Conservation (phyloP, 2,888 invertebrate species). For the Pseudococcus viburni region DNA sequence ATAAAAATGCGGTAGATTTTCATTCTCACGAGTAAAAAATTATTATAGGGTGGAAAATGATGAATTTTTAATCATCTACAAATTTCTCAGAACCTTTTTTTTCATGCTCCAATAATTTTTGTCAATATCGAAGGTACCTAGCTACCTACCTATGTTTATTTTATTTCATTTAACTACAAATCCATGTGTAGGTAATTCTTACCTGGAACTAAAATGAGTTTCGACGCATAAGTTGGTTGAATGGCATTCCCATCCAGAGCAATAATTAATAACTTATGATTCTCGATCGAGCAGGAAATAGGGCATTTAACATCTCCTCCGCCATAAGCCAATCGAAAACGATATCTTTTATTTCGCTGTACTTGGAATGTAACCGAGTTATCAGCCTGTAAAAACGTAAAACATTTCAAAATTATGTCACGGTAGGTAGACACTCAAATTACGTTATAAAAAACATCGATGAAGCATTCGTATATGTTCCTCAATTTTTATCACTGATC, state of each 20-base stretch:
- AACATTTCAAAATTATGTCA: neutral
- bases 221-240: slow-evolving; percentile 71
- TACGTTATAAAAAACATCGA: neutral
- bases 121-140: too few relatives aligned
- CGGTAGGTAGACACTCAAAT: neutral
- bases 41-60: too few relatives aligned
- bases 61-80: too few relatives aligned
- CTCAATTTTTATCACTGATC: neutral
- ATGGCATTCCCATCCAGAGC: slow-evolving; percentile 81
- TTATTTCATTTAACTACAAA: too few relatives aligned
- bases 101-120: too few relatives aligned
- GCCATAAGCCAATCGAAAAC: slow-evolving; percentile 68
- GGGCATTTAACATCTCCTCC: slow-evolving; percentile 75
- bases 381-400: slow-evolving; percentile 16
- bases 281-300: slow-evolving; percentile 77
- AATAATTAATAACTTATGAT: slow-evolving; percentile 78
- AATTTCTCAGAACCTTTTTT: too few relatives aligned
- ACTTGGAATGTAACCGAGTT: neutral
- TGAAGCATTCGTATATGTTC: too few relatives aligned
- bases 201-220: slow-evolving; percentile 53
- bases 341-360: slow-evolving; percentile 40
- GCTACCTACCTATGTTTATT: too few relatives aligned
- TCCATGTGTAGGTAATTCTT: neutral
- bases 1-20: too few relatives aligned
- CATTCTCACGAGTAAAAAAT: too few relatives aligned